phyloP scores from a whole-genome alignment of 2,797 vertebrate genomes.

The Rhinophrynus dorsalis region DNA sequence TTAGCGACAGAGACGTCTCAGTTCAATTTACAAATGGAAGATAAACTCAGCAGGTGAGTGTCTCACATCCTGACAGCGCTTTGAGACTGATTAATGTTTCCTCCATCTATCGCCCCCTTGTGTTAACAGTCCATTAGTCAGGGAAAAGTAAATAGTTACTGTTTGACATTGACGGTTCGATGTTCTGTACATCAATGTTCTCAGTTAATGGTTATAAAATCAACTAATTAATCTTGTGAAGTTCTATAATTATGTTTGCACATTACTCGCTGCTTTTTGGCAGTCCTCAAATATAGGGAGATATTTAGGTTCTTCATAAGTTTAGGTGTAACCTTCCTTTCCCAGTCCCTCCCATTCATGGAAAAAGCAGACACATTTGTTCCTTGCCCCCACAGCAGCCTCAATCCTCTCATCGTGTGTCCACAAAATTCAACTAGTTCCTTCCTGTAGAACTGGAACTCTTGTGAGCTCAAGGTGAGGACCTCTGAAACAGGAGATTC shows the following conservation, averaged over 20 bases:
- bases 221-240: neutral
- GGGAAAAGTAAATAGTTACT: neutral
- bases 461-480: too few species aligned
- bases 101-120: neutral
- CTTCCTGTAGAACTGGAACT: too few species aligned
- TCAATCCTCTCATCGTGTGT: too few species aligned
- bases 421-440: too few species aligned
- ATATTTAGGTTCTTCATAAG: too few species aligned
- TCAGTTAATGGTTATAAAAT: conserved; percentile 22
- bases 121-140: conserved; percentile 12
- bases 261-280: conserved; percentile 15
- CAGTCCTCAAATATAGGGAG: too few species aligned
- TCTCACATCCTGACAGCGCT: neutral
- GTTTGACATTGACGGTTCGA: neutral
- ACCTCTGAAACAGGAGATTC: too few species aligned
- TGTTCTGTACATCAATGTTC: conserved; percentile 15
- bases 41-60: conserved; percentile 69
- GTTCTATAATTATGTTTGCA: neutral
- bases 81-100: neutral
- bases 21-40: conserved; percentile 77
- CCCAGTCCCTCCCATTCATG: too few species aligned
- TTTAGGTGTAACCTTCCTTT: too few species aligned
- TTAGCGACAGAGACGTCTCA: conserved; percentile 66
- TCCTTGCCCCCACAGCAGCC: too few species aligned
- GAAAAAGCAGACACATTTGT: too few species aligned